Percentiles rank a stretch among this genome's conserved stretches.
These are phyloP conservation scores for Stigmatopora argus DNA, from an alignment of 2,113 vertebrate genomes.

Conservation along the genomic window DNA sequence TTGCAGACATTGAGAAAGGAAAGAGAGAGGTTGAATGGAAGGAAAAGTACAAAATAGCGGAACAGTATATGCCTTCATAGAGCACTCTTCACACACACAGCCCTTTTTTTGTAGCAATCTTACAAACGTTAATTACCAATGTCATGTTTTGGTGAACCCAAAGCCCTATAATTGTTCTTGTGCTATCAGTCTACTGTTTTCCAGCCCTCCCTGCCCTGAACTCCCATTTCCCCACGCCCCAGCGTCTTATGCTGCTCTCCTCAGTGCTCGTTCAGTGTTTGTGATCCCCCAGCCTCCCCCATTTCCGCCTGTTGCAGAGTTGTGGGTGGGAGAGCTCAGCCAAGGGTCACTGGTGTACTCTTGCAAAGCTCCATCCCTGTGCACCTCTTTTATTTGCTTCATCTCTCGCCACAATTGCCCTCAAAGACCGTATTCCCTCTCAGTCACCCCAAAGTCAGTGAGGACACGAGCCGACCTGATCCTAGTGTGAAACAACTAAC, in stretches of 20 bases:
- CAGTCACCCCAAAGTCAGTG: slow-evolving; percentile 42
- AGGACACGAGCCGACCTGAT: slow-evolving; percentile 37
- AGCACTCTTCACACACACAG: background rate
- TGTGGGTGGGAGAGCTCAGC: slow-evolving; percentile 65
- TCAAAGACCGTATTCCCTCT: slow-evolving; percentile 54
- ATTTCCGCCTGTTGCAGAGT: slow-evolving; percentile 58
- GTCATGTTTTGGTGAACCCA: slow-evolving; percentile 66
- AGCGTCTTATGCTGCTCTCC: slow-evolving; percentile 32
- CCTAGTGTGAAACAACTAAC: slow-evolving; percentile 24
- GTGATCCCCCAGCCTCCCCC: slow-evolving; percentile 43
- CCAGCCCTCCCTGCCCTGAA: slow-evolving; percentile 26
- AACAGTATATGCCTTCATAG: too few species aligned
- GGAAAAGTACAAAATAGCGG: background rate
- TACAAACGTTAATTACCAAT: slow-evolving; percentile 49
- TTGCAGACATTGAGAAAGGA: slow-evolving; percentile 3
- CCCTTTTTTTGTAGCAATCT: too few species aligned
- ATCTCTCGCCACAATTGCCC: slow-evolving; percentile 47
- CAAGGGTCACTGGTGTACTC: slow-evolving; percentile 64
- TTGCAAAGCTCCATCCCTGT: slow-evolving; percentile 41
- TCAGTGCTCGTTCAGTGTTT: slow-evolving; percentile 44
- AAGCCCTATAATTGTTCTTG: slow-evolving; percentile 57
- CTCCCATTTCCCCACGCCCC: slow-evolving; percentile 33
- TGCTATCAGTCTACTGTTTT: slow-evolving; percentile 43
- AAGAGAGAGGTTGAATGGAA: background rate
- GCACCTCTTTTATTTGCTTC: slow-evolving; percentile 40